Percentiles rank a stretch among this genome's conserved stretches.
Evolutionary conservation across 2,113 vertebrate species (phyloP).

Genomic region (Axis porcinus): DNA sequence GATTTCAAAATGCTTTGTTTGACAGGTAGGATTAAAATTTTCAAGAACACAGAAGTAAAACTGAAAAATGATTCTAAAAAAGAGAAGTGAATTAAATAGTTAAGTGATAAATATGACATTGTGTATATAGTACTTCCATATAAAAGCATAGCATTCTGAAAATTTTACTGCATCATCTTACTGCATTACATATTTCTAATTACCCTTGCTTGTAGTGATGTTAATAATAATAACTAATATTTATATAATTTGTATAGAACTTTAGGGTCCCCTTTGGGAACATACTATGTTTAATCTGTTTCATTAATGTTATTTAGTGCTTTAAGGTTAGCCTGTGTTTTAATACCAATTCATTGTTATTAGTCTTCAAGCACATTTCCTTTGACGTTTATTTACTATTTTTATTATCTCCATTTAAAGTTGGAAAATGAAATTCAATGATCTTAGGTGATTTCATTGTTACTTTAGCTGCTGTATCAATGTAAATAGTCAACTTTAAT

Average conservation of each 20-base stretch:
- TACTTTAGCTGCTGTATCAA: background rate
- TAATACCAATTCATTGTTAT: background rate
- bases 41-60: slow-evolving; percentile 56
- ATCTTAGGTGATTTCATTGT: background rate
- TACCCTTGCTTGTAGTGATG: background rate
- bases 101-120: slow-evolving; percentile 30
- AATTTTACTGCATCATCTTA: background rate
- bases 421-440: background rate
- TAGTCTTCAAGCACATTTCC: background rate
- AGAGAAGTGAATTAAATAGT: slow-evolving; percentile 55
- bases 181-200: background rate
- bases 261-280: background rate
- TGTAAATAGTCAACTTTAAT: background rate
- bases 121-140: slow-evolving; percentile 18
- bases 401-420: slow-evolving; percentile 14
- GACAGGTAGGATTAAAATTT: slow-evolving; percentile 30
- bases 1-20: slow-evolving; percentile 51
- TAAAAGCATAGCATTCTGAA: slow-evolving; percentile 21
- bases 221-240: background rate
- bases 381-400: background rate
- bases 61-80: slow-evolving; percentile 44
- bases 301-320: background rate
- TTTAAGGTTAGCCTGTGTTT: background rate
- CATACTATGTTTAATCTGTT: background rate
- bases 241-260: background rate